phyloP scores from a whole-genome alignment of 2,113 vertebrate species.

The Seriola aureovittata region DNA sequence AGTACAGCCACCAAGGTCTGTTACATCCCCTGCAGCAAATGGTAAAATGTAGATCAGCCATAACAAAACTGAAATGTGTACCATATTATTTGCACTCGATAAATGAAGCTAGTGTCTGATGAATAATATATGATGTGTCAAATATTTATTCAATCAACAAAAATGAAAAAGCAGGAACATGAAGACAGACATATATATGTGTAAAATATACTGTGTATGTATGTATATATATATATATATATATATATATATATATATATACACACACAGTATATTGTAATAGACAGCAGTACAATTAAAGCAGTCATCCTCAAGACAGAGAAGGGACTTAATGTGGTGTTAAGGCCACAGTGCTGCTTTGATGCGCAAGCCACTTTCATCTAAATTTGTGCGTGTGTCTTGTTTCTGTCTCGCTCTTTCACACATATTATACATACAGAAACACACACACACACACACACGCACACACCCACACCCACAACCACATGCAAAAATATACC shows the following conservation, averaged over 20 bases:
- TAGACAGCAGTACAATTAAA: conserved; percentile 69
- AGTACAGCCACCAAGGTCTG: conserved; percentile 60
- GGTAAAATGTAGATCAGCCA: conserved; percentile 75
- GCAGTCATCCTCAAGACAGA: conserved; percentile 53
- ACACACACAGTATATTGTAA: not conserved
- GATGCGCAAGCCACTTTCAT: conserved; percentile 39
- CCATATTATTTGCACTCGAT: conserved; percentile 80
- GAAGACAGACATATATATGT: conserved; percentile 31
- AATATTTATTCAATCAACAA: conserved; percentile 81
- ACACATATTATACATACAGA: conserved; percentile 37
- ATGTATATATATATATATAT: not conserved
- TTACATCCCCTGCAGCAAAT: conserved; percentile 68
- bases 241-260: not conserved
- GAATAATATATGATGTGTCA: conserved; percentile 82
- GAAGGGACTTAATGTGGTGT: conserved; percentile 45
- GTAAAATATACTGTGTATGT: conserved; percentile 35
- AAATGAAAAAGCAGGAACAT: conserved; percentile 43
- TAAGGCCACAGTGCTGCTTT: conserved; percentile 38
- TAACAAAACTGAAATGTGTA: conserved; percentile 80
- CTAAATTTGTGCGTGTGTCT: conserved; percentile 37
- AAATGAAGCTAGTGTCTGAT: conserved; percentile 80
- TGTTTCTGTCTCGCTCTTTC: conserved; percentile 14
- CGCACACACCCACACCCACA: conserved; percentile 37
- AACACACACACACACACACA: conserved; percentile 35
- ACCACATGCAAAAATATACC: conserved; percentile 40